Base-by-base conservation (phyloP, 2,797 vertebrate genomes). In the Sebastes ruberrimus region DNA sequence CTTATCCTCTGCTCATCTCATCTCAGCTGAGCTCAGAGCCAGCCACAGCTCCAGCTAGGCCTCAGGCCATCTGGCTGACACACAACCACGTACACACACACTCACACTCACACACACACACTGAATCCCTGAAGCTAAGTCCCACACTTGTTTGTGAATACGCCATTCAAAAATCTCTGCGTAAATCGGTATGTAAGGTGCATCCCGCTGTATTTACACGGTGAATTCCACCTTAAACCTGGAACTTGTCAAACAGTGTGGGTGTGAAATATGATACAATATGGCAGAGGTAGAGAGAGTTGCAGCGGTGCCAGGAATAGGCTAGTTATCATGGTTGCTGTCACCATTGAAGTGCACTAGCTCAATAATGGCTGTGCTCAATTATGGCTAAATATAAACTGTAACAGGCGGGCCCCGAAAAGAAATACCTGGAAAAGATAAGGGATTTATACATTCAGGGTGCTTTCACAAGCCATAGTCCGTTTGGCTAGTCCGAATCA, bases 1-100 rank as follows among this genome's bases (percentile, higher is more conserved):
- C 91, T 93, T 93, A 93, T 94, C 93, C 93, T 88, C 84, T 83
- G 87, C 92, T 94, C 94, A 93, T 92, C 92, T 92, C 90, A 88
- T 92, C 91, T 94, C 89, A 89, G 78, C 84, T 88, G 82, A 86
- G 90, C 91, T 92, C 89, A 89, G 91, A 93, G 90, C 86, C 87
- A 90, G 88, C 83, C 88, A 82, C 82, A 73, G 86, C 88, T 89
- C 89, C 79, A 93, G 88, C 86, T 83, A 92, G 91, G 91, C 94
- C 92, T 80, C 79, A 25, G 88, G 92, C 93, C 86, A 93, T 94
- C 91, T 93, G 93, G 88, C 91, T 84, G 70, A 79, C 67, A 89
- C 67, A 89, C 79, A 74, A n/a, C 32, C 82, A 71, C 71, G n/a
- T 22, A 61, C 27, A 27, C 27, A 5, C 27, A 46, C 72, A 30